Percentiles rank a stretch among this genome's conserved stretches.
phyloP scores from a whole-genome alignment of 2,888 invertebrate species.

The Tinea pellionella region DNA sequence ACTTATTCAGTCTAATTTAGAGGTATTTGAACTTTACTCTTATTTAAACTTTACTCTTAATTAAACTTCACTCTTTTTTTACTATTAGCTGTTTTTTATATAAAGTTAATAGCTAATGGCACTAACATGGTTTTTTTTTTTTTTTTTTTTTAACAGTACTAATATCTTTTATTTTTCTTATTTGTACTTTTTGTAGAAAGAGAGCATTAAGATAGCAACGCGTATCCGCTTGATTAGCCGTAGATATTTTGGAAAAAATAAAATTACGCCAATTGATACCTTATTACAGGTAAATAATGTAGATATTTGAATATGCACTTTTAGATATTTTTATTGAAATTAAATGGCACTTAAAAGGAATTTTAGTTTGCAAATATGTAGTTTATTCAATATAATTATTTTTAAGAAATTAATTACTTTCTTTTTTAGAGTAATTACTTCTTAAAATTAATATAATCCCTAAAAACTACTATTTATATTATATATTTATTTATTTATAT shows the following conservation, averaged over 20 bases:
- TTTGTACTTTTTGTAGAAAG: slow-evolving; percentile 49
- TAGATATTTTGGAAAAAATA: slow-evolving; percentile 66
- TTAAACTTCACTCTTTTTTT: no score
- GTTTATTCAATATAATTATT: neutral
- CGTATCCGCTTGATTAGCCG: slow-evolving; percentile 64
- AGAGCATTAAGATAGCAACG: slow-evolving; percentile 40
- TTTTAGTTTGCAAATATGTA: slow-evolving; percentile 5
- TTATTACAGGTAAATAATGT: slow-evolving; percentile 52
- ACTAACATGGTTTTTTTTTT: slow-evolving; percentile 11
- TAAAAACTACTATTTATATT: neutral
- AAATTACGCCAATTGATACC: slow-evolving; percentile 51
- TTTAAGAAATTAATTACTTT: neutral
- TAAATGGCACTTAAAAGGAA: neutral
- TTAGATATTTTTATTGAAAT: neutral
- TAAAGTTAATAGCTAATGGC: slow-evolving; percentile 10
- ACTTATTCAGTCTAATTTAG: slow-evolving; percentile 82
- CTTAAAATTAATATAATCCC: neutral
- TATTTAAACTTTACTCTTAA: no score
- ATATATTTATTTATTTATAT: neutral
- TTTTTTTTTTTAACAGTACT: slow-evolving; percentile 8
- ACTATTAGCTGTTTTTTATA: neutral
- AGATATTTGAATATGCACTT: slow-evolving; percentile 13
- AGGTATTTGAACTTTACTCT: slow-evolving; percentile 63
- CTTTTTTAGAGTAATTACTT: neutral
- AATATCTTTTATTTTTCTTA: neutral